Conservation (phyloP, 1,140 invertebrate genomes). For the Drosophila athabasca region DNA sequence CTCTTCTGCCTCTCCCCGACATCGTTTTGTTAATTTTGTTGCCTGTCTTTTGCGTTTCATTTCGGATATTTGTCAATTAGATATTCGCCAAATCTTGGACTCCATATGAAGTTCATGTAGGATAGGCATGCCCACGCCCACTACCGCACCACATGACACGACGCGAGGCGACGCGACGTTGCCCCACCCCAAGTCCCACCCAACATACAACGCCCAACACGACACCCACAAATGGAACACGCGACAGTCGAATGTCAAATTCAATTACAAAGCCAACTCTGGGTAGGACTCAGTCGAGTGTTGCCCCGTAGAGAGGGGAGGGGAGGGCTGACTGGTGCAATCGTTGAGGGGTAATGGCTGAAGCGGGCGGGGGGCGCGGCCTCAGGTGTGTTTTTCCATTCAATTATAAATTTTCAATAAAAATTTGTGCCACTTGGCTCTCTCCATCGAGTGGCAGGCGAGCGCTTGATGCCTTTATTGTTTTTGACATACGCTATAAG, state of each 20-base stretch:
- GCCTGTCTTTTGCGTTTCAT: conserved; percentile 31
- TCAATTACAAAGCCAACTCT: conserved; percentile 58
- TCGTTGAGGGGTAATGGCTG: neutral
- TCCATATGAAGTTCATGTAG: conserved; percentile 13
- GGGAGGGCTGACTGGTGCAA: neutral
- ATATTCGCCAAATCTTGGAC: conserved; percentile 43
- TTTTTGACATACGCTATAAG: conserved; percentile 64
- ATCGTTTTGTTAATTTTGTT: conserved; percentile 31
- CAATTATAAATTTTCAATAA: conserved; percentile 82
- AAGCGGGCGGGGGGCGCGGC: conserved; percentile 11
- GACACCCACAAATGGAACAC: conserved; percentile 42
- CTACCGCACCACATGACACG: conserved; percentile 31
- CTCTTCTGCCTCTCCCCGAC: neutral
- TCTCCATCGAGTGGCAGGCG: neutral
- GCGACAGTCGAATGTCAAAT: conserved; percentile 68
- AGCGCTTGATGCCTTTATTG: conserved; percentile 51
- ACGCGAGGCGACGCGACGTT: conserved; percentile 21
- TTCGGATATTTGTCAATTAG: conserved; percentile 63
- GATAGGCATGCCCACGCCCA: conserved; percentile 20
- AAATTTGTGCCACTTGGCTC: conserved; percentile 54
- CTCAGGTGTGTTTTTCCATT: conserved; percentile 77
- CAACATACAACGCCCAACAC: conserved; percentile 1
- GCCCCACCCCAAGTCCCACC: neutral
- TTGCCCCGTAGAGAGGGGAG: neutral
- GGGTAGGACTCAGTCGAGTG: neutral